phyloP scores from a whole-genome alignment of 2,888 invertebrate species.

The Odontocolon sp. region DNA sequence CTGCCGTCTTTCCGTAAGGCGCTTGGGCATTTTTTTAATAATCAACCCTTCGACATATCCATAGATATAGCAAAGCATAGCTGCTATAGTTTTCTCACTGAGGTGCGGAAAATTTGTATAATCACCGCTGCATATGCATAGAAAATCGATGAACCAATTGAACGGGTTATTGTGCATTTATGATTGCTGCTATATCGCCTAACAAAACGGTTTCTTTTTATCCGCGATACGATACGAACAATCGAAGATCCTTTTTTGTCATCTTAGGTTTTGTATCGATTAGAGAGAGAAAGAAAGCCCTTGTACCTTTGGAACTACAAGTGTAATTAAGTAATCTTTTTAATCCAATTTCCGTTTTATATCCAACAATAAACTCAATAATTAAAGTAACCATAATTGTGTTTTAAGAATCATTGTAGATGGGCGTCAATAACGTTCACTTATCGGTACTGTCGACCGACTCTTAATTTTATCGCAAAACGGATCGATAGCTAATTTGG shows the following conservation, averaged over 20 bases:
- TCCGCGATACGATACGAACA: no score
- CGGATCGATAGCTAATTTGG: constrained; percentile 8
- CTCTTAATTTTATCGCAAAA: neutral
- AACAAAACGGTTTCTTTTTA: no score
- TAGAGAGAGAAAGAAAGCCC: no score
- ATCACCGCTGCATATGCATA: constrained; percentile 28
- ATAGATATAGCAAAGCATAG: neutral
- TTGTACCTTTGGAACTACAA: no score
- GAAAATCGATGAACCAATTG: constrained; percentile 39
- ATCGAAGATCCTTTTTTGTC: no score
- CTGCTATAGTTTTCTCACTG: neutral
- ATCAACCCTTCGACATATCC: neutral
- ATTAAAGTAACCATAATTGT: neutral
- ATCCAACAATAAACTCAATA: no score
- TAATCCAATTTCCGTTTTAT: no score
- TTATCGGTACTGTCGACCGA: neutral
- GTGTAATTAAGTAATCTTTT: no score
- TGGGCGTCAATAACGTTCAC: neutral
- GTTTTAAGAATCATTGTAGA: neutral
- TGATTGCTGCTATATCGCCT: constrained; percentile 10
- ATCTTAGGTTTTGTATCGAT: no score
- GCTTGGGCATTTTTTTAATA: neutral
- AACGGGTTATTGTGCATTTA: constrained; percentile 13
- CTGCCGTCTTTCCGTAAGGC: neutral
- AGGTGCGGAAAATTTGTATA: neutral